Conservation (phyloP, 2,888 invertebrate species). For the Drosophila kambysellisi region DNA sequence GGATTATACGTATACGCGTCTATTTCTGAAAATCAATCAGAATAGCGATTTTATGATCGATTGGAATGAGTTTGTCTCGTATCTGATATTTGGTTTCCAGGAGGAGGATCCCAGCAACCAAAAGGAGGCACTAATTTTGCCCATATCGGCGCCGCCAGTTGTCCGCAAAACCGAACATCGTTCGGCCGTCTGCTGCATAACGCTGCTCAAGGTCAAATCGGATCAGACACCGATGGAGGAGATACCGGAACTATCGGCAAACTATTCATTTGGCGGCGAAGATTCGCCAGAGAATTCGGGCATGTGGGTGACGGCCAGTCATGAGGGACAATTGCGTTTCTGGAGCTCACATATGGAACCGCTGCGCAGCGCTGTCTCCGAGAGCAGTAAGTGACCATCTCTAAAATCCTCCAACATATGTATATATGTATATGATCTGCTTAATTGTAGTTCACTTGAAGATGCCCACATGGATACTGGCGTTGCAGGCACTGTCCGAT, state of each 20-base stretch:
- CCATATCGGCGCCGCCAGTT: conserved; percentile 87
- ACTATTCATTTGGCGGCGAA: conserved; percentile 58
- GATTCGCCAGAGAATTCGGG: conserved; percentile 87
- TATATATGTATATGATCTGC: neutral
- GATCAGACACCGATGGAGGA: conserved; percentile 66
- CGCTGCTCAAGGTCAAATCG: conserved; percentile 68
- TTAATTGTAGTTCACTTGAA: conserved; percentile 86
- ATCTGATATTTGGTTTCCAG: conserved; percentile 90
- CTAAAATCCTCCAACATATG: neutral
- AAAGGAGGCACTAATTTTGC: conserved; percentile 87
- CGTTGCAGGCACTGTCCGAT: conserved; percentile 91
- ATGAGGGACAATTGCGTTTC: conserved; percentile 91
- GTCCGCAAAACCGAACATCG: conserved; percentile 89
- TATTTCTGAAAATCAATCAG: conserved; percentile 89
- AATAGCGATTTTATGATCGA: conserved; percentile 87
- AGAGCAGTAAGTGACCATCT: conserved; percentile 86
- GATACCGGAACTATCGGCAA: conserved; percentile 41
- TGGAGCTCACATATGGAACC: conserved; percentile 91
- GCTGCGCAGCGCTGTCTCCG: conserved; percentile 88
- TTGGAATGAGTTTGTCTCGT: conserved; percentile 93
- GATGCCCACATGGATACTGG: conserved; percentile 90
- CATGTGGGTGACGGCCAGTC: conserved; percentile 90
- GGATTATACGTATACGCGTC: conserved; percentile 87
- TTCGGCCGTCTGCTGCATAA: conserved; percentile 88
- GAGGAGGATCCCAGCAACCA: conserved; percentile 88